Conservation (phyloP, 1,140 invertebrate species). For the Drosophila sp. region DNA sequence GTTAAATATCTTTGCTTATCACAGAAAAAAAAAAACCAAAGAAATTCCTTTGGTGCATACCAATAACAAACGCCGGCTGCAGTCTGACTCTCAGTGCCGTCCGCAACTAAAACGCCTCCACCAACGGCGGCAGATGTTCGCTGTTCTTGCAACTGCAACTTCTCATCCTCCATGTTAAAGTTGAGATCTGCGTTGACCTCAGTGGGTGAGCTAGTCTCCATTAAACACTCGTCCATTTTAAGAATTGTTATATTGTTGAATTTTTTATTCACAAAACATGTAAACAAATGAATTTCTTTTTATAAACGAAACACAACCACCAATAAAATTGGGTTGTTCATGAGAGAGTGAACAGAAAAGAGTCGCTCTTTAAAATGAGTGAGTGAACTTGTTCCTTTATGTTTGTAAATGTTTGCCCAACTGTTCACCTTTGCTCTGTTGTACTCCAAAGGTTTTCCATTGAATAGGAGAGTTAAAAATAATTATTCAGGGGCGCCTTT, state of each 20-base stretch:
- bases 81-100: slow-evolving; percentile 38
- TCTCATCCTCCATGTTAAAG: slow-evolving; percentile 62
- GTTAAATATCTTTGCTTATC: slow-evolving; percentile 13
- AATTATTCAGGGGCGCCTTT: no score
- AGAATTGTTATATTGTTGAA: slow-evolving; percentile 10
- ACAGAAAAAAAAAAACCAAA: slow-evolving; percentile 1
- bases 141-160: slow-evolving; percentile 41
- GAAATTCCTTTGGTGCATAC: slow-evolving; percentile 42
- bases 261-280: slow-evolving; percentile 65
- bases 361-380: no score
- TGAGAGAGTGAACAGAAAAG: no score
- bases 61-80: slow-evolving; percentile 77
- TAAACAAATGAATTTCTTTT: slow-evolving; percentile 38
- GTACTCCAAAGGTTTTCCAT: no score
- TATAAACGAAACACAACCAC: neutral
- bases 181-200: slow-evolving; percentile 64
- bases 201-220: slow-evolving; percentile 64
- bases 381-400: no score
- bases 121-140: slow-evolving; percentile 22
- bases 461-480: no score
- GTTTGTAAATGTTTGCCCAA: no score
- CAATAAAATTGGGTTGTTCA: no score
- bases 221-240: slow-evolving; percentile 69
- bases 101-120: slow-evolving; percentile 6
- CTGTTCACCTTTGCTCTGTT: no score